These are phyloP conservation scores for Drosophila merina DNA, from an alignment of 2,888 invertebrate genomes.

Conservation along the genomic window DNA sequence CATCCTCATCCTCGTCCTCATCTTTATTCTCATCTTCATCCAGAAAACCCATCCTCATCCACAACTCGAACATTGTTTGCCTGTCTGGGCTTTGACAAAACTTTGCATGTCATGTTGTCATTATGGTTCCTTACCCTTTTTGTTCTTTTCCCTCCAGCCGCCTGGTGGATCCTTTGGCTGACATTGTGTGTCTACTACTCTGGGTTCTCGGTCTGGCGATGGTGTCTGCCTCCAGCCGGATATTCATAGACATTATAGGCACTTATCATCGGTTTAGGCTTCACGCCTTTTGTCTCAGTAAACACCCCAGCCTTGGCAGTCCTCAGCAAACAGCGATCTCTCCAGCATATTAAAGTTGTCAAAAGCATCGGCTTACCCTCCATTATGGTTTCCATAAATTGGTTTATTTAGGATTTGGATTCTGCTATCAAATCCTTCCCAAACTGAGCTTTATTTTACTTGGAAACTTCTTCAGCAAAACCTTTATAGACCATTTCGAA, in stretches of 20 bases:
- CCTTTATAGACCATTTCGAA: no score
- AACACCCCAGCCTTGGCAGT: background rate
- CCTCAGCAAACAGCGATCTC: slow-evolving; percentile 17
- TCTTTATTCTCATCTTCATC: slow-evolving; percentile 3
- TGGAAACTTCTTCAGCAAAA: no score
- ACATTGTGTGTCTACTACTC: slow-evolving; percentile 73
- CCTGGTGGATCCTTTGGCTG: slow-evolving; percentile 30
- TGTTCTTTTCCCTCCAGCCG: background rate
- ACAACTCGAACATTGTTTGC: slow-evolving; percentile 57
- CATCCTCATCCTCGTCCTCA: slow-evolving; percentile 21
- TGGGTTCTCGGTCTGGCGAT: slow-evolving; percentile 29
- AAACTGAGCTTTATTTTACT: no score
- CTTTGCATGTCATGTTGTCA: slow-evolving; percentile 77
- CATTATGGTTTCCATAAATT: slow-evolving; percentile 5
- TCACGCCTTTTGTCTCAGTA: slow-evolving; percentile 70
- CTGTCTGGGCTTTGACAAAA: slow-evolving; percentile 73
- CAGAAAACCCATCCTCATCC: slow-evolving; percentile 2
- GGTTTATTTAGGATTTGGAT: background rate
- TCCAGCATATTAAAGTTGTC: slow-evolving; percentile 16
- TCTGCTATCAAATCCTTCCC: no score
- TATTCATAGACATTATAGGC: slow-evolving; percentile 70
- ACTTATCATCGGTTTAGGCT: slow-evolving; percentile 72
- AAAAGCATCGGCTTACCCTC: slow-evolving; percentile 15
- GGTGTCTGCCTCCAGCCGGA: slow-evolving; percentile 37
- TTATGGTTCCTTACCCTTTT: slow-evolving; percentile 52